phyloP scores from a whole-genome alignment of 2,888 invertebrate species.

The Calliphora vomitoria region DNA sequence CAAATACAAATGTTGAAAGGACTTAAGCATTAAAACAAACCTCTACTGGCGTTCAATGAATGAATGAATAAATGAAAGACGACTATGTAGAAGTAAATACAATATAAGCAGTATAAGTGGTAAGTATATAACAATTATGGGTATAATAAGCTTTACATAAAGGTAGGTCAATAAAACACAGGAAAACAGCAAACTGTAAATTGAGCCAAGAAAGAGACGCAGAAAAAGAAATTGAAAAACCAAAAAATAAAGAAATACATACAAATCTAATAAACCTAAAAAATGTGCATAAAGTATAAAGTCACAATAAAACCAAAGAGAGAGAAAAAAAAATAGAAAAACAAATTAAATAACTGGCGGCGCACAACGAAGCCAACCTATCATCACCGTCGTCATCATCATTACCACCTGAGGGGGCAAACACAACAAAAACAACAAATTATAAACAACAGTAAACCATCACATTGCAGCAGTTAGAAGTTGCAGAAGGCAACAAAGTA shows the following conservation, averaged over 20 bases:
- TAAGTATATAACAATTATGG: conserved; percentile 8
- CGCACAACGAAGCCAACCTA: conserved; percentile 47
- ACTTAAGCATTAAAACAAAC: background rate
- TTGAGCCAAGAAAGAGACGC: conserved; percentile 23
- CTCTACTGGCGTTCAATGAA: background rate
- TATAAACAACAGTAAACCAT: conserved; percentile 50
- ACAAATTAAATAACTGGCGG: conserved; percentile 49
- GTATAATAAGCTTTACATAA: conserved; percentile 47
- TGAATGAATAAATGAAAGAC: background rate
- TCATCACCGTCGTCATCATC: conserved; percentile 7
- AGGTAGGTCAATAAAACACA: conserved; percentile 70
- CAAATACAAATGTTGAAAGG: background rate
- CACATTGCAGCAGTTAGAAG: conserved; percentile 29
- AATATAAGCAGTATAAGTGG: no score
- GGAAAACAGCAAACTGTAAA: conserved; percentile 50
- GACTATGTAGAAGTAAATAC: no score
- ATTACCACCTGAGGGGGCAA: conserved; percentile 26
- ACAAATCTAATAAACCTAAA: conserved; percentile 46
- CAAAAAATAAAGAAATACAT: background rate
- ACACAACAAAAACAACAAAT: conserved; percentile 27
- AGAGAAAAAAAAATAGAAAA: conserved; percentile 26
- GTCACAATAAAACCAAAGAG: conserved; percentile 19
- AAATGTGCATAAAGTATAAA: conserved; percentile 10
- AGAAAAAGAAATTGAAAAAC: conserved; percentile 3
- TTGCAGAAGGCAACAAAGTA: conserved; percentile 22